Percentiles rank a stretch among this genome's conserved stretches.
These are phyloP conservation scores for Coelopa frigida DNA, from an alignment of 1,140 invertebrate genomes.

Conservation along the genomic window DNA sequence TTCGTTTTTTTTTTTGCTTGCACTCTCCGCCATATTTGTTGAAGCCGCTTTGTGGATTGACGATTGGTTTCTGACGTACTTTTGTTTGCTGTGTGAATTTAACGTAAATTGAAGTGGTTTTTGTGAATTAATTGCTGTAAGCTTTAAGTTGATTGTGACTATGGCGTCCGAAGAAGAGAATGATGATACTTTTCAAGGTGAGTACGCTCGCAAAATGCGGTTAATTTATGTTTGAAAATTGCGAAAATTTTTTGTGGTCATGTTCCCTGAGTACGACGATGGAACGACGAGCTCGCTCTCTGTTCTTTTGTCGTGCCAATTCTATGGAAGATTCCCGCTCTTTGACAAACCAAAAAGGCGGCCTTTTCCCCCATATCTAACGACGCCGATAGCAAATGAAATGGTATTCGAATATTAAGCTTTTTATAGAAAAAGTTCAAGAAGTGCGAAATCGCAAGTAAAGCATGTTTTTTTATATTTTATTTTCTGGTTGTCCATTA, in stretches of 20 bases:
- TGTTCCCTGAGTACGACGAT: neutral
- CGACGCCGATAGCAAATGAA: no score
- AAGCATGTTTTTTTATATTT: no score
- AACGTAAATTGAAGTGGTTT: conserved; percentile 34
- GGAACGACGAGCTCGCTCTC: neutral
- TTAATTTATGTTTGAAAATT: conserved; percentile 15
- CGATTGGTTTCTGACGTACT: conserved; percentile 27
- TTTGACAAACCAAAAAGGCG: neutral
- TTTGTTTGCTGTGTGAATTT: conserved; percentile 37
- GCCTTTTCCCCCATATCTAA: neutral
- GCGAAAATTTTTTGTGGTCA: neutral
- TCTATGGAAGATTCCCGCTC: neutral
- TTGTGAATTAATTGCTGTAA: conserved; percentile 29
- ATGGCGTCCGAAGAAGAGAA: conserved; percentile 43
- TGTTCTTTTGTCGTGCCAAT: neutral
- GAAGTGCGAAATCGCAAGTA: no score
- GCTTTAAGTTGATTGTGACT: conserved; percentile 26
- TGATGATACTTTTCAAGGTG: conserved; percentile 41
- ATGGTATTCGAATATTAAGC: no score
- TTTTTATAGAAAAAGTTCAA: no score
- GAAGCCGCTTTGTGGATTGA: conserved; percentile 18
- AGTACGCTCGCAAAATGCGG: conserved; percentile 31
- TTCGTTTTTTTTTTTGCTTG: neutral
- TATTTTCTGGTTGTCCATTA: no score
- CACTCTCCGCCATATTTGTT: conserved; percentile 26